Evolutionary conservation across 2,797 vertebrate genomes (phyloP), one percentile per base, ranked within the genome.

Genomic region (Chiroxiphia lanceolata): DNA sequence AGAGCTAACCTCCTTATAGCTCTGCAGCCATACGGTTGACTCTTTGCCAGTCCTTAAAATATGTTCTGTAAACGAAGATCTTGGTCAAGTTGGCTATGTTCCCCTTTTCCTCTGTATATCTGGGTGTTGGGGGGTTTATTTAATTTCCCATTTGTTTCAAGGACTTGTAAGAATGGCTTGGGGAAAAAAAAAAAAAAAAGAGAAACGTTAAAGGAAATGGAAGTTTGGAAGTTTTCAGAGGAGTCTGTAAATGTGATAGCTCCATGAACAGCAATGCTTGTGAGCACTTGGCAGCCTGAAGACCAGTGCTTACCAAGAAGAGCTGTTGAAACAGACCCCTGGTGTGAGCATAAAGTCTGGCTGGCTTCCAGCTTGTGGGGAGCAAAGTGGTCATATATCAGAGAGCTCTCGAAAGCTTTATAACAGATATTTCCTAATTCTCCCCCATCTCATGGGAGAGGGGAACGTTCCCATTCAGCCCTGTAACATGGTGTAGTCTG

Each of bases 391-490:
- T 79, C 54, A 9, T 92, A 61, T 94, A 96, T 97, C 85, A 96
- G 96, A 96, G 81, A 90, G 90, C 94, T 97, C 87, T 90, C 48
- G 51, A 81, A 95, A 96, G 87, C 65, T 96, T 96, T 95, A 94
- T 86, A 96, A 84, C 89, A 90, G 96, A 69, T 87, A 97, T 94
- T 94, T 96, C 90, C 93, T 94, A 90, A 90, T 97, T 90, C 91
- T 85, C 19, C 40, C 63, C 36, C 59, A 40, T 88, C 94, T 89
- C 87, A 11, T 90, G 97, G 79, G 90, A 96, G 69, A 88, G 80
- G 74, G 83, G 57, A 90, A 29, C 0, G 2, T 90, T 97, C 79
- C 94, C 87, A 21, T 75, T 63, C 23, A 96, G 69, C 42, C 86
- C 90, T 12, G 45, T 59, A 79, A 54, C 54, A 36, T 17, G 4